Percentiles rank a stretch among this genome's conserved stretches.
Conservation (phyloP, 2,797 vertebrate genomes). For the Pangasius djambal region DNA sequence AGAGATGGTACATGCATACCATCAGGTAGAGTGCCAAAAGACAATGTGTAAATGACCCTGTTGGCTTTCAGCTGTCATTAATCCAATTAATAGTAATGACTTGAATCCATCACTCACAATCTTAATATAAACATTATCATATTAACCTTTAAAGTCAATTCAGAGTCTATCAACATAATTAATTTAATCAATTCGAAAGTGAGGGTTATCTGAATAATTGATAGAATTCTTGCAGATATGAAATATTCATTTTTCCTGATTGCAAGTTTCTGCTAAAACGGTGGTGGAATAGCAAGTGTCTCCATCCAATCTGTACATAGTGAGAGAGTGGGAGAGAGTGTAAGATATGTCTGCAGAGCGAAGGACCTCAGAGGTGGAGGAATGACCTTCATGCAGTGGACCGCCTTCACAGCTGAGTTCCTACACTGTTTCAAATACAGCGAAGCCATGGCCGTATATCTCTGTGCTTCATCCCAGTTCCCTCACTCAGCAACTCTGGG, state of each 20-base stretch:
- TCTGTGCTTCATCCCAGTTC: constrained; percentile 49
- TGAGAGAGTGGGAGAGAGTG: constrained; percentile 9
- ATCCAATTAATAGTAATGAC: constrained; percentile 74
- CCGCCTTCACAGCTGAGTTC: constrained; percentile 64
- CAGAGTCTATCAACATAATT: constrained; percentile 78
- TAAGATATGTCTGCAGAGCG: constrained; percentile 23
- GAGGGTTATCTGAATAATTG: constrained; percentile 74
- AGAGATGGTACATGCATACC: constrained; percentile 12
- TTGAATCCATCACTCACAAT: constrained; percentile 71
- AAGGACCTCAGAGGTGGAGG: constrained; percentile 46
- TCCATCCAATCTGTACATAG: constrained; percentile 37
- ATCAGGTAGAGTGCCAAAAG: constrained; percentile 42
- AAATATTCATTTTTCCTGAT: constrained; percentile 74
- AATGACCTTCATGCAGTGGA: constrained; percentile 64
- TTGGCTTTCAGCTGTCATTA: constrained; percentile 69
- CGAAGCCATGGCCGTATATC: constrained; percentile 53
- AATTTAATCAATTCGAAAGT: constrained; percentile 72
- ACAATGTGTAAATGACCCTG: constrained; percentile 64
- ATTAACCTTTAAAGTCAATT: constrained; percentile 71
- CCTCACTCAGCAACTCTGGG: constrained; percentile 72
- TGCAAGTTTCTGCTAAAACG: constrained; percentile 42
- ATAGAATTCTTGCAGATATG: constrained; percentile 72
- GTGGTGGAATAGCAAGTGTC: constrained; percentile 47
- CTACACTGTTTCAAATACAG: constrained; percentile 40
- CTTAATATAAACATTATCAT: constrained; percentile 78